phyloP scores from a whole-genome alignment of 2,888 invertebrate genomes.

The Coecobrya sp. region DNA sequence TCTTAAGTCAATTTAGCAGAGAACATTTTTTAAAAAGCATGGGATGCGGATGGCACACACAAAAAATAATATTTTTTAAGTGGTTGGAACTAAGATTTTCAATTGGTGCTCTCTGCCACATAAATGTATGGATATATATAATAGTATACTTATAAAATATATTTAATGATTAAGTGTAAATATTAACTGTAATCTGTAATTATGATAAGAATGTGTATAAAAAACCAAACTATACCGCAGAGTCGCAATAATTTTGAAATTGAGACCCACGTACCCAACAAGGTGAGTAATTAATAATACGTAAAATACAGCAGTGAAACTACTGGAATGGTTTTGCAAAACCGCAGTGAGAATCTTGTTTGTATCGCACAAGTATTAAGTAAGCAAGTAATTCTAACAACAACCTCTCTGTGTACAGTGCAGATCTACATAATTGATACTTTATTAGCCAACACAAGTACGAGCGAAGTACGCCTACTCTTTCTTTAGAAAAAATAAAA shows the following conservation, averaged over 20 bases:
- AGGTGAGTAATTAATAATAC: background rate
- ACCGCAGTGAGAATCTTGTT: constrained; percentile 27
- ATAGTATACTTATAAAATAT: too few relatives aligned
- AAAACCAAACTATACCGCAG: background rate
- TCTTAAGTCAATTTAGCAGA: background rate
- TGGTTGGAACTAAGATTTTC: background rate
- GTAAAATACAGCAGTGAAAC: background rate
- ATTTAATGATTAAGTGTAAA: background rate
- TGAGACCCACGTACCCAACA: background rate
- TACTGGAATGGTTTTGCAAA: constrained; percentile 2
- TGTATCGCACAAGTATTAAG: constrained; percentile 38
- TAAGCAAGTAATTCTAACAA: background rate
- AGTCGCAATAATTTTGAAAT: background rate
- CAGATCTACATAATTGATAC: background rate
- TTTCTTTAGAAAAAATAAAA: too few relatives aligned
- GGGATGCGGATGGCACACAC: background rate
- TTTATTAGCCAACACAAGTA: background rate
- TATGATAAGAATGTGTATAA: background rate
- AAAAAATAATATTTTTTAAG: constrained; percentile 49
- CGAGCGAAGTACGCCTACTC: background rate
- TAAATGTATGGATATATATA: background rate
- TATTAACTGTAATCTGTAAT: background rate
- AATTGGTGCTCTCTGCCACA: constrained; percentile 59
- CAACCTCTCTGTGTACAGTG: background rate
- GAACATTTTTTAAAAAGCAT: background rate